Evolutionary conservation across 2,888 invertebrate genomes (phyloP).

Genomic region (Cephalotes varians): DNA sequence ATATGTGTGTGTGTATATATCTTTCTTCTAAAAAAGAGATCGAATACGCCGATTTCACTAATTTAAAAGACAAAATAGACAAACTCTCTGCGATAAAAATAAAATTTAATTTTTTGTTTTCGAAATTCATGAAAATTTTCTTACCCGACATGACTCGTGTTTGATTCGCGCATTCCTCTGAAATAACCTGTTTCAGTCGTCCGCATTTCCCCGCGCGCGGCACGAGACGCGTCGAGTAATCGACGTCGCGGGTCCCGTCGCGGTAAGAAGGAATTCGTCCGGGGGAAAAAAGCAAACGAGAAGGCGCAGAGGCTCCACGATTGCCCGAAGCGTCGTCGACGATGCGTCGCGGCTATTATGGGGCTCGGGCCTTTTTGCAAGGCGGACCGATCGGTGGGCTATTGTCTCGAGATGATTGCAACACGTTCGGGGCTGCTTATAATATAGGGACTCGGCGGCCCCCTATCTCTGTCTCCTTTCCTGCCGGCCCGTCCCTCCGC

Average conservation of each 20-base stretch:
- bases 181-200: slow-evolving; percentile 41
- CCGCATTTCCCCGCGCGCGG: slow-evolving; percentile 24
- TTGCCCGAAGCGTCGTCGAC: slow-evolving; percentile 74
- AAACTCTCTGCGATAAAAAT: background rate
- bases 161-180: slow-evolving; percentile 57
- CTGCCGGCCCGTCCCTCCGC: slow-evolving; percentile 56
- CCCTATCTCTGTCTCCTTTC: slow-evolving; percentile 70
- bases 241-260: slow-evolving; percentile 49
- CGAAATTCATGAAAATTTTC: background rate
- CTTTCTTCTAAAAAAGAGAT: background rate
- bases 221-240: slow-evolving; percentile 52
- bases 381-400: slow-evolving; percentile 81
- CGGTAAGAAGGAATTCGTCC: slow-evolving; percentile 65
- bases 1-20: too few species aligned
- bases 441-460: slow-evolving; percentile 80
- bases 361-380: slow-evolving; percentile 82
- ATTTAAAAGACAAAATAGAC: slow-evolving; percentile 6
- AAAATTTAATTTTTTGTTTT: background rate
- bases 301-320: slow-evolving; percentile 34
- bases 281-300: slow-evolving; percentile 58
- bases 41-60: background rate
- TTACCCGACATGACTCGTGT: slow-evolving; percentile 24
- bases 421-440: slow-evolving; percentile 85
- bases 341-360: slow-evolving; percentile 83
- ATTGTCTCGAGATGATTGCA: slow-evolving; percentile 86